These are phyloP conservation scores for Caprella mutica DNA, from an alignment of 2,888 invertebrate genomes.

Conservation along the genomic window DNA sequence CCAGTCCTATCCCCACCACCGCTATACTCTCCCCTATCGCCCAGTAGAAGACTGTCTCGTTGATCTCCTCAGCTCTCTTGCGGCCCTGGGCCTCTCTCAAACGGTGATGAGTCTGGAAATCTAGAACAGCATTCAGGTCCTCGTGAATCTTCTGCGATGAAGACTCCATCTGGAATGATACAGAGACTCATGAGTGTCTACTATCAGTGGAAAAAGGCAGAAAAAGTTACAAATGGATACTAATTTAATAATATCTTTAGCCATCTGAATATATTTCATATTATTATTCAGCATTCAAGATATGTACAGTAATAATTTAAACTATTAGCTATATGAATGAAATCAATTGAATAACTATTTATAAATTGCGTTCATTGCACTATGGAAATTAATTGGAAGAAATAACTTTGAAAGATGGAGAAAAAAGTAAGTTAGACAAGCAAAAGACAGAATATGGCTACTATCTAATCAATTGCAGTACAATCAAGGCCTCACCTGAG, in stretches of 20 bases:
- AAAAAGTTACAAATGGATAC: too few relatives aligned
- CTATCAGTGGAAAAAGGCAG: too few relatives aligned
- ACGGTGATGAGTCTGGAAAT: constrained; percentile 94
- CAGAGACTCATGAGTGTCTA: not conserved
- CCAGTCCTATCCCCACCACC: constrained; percentile 71
- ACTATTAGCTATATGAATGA: not conserved
- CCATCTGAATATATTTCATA: not conserved
- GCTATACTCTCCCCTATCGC: constrained; percentile 76
- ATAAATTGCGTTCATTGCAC: not conserved
- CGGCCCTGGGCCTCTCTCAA: constrained; percentile 87
- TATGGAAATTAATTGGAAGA: not conserved
- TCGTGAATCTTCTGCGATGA: constrained; percentile 83
- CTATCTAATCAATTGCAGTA: not conserved
- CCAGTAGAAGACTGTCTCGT: constrained; percentile 88
- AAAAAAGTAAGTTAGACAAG: not conserved
- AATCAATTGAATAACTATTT: not conserved
- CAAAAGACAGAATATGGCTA: not conserved
- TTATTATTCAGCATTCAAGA: not conserved
- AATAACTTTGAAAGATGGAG: not conserved
- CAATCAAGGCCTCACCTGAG: constrained; percentile 52
- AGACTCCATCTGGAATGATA: constrained; percentile 64
- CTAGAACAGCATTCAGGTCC: constrained; percentile 71
- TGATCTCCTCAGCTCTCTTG: constrained; percentile 90
- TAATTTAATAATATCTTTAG: not conserved
- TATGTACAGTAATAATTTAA: not conserved